Conservation (phyloP, 2,113 vertebrate genomes). For the Etia nguti region DNA sequence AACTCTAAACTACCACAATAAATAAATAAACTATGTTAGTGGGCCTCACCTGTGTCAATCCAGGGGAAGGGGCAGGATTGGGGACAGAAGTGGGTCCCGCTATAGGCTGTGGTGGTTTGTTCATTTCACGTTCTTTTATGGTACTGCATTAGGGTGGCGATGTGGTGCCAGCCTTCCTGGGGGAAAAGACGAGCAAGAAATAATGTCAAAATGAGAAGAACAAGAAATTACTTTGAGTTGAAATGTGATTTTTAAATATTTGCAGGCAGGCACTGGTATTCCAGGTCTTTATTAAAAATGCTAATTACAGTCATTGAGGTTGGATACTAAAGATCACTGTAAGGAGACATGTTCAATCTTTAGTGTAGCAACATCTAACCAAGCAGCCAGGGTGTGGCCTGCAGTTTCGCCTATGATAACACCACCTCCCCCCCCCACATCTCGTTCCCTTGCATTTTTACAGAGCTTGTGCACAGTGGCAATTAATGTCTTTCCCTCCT, state of each 20-base stretch:
- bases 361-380: slow-evolving; percentile 9
- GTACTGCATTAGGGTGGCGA: slow-evolving; percentile 92
- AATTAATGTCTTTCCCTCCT: neutral
- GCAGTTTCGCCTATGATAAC: slow-evolving; percentile 50
- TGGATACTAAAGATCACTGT: neutral
- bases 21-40: neutral
- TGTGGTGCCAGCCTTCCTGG: slow-evolving; percentile 66
- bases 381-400: slow-evolving; percentile 56
- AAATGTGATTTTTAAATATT: neutral
- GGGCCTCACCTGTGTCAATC: slow-evolving; percentile 88
- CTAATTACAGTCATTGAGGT: neutral
- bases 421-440: slow-evolving; percentile 1
- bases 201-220: neutral
- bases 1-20: neutral
- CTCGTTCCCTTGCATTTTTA: neutral
- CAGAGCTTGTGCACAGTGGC: neutral
- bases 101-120: slow-evolving; percentile 99
- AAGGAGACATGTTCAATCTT: neutral
- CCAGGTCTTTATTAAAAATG: neutral
- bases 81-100: slow-evolving; percentile 90
- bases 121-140: slow-evolving; percentile 98
- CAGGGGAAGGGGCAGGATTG: slow-evolving; percentile 92
- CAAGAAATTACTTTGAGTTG: neutral
- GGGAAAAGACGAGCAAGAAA: neutral
- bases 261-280: neutral